Evolutionary conservation across 2,888 invertebrate genomes (phyloP), one percentile per base, ranked within the genome.

Genomic region (Entomobrya multifasciata): DNA sequence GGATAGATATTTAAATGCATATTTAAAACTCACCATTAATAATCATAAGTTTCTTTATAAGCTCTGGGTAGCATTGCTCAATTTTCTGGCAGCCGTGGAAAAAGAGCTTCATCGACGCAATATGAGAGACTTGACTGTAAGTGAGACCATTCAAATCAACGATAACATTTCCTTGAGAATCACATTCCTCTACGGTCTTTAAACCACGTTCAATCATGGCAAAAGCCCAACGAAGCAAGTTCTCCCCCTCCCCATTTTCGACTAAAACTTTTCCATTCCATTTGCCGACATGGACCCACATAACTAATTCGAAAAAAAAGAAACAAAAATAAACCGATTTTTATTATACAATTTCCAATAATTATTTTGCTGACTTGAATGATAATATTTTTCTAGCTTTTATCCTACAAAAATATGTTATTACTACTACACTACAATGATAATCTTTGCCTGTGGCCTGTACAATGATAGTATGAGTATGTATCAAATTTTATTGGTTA

Each of bases 11-110:
- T n/a, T n/a, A n/a, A n/a, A n/a, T n/a, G n/a, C n/a, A n/a, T n/a
- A n/a, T n/a, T n/a, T n/a, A n/a, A 1, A 55, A 41, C 20, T 76
- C 67, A 87, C 86, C 82, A 30, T 87, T 87, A 13, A 87, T 82
- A 15, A 87, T 52, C 6, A 27, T 65, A 8, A 82, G 47, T 30
- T 55, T 76, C 52, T 87, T 87, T 22, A 87, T 77, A 10, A 87
- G 11, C 52, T 87, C 86, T n/a, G 86, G 86, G 30, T 82, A 87
- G 70, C 86, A 87, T 52, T 87, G 86, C 25, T 87, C 86, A 15
- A 77, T 36, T 27, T 70, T 76, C 60, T 81, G 86, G 30, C 81
- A 87, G 20, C 82, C 81, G 20, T 77, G 77, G 27, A 81, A 87
- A 27, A 87, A 87, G 0, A 81, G 67, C 17, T 87, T 87, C 67